Base-by-base conservation (phyloP, 1,140 invertebrate genomes). In the Orussus abietinus region DNA sequence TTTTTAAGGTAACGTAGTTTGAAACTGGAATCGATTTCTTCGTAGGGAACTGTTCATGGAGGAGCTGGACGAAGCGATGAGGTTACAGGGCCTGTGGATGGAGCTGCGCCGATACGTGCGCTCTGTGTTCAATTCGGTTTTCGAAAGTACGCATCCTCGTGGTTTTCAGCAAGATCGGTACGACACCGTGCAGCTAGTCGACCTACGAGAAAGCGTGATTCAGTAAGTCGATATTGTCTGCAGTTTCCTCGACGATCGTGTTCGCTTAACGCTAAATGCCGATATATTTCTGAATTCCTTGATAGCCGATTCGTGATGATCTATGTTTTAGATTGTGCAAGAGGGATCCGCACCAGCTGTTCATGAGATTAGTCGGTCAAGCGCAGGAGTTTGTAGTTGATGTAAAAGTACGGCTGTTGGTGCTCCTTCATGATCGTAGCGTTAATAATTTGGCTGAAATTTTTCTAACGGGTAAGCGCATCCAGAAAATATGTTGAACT, bases 321-420 rank as follows among this genome's bases (percentile, higher is more conserved):
- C 25, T 53, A 49, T 57, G 51, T 39, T 64, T 66, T 57, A 84
- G 82, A 58, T 63, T 83, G 33, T 80, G 78, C 57, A 66, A 63
- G 39, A 74, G 72, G 47, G 77, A 83, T 62, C 75, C 80, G 22
- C 79, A 80, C 54, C 78, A 80, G 42, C 64, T 84, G 34, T 81
- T 79, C 57, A 72, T 80, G 56, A 75, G 77, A 40, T 55, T 83
- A 25, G 78, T 82, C 40, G 75, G 77, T 33, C 78, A 82, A 46
- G 77, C 79, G 4, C 75, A 79, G 46, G 78, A 83, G 50, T 79
- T 81, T 60, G 76, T 83, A 33, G 75, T 81, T 35, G 80, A 81
- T 56, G 75, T 80, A 39, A 83, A 81, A 63, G 75, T 81, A 46
- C 67, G 75, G 42, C 72, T 82, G 22, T 64, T 82, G 25, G 71